These are phyloP conservation scores for Siderastrea siderea DNA, from an alignment of 92 coral and sea anemone species.

Conservation along the genomic window DNA sequence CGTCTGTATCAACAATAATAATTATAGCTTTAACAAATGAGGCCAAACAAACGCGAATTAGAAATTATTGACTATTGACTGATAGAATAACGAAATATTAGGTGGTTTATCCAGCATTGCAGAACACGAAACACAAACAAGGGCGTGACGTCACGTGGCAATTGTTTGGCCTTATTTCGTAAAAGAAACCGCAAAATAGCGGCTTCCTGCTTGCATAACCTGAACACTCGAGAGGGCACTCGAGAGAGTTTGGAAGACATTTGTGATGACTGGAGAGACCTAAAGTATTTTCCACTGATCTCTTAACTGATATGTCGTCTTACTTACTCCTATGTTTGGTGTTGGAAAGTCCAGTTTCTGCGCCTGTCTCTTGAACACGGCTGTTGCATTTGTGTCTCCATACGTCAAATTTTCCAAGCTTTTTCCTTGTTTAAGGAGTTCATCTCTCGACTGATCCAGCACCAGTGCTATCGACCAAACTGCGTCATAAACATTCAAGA, in stretches of 20 bases:
- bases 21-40: neutral
- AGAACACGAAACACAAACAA: too few species aligned
- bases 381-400: conserved; percentile 72
- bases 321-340: conserved; percentile 70
- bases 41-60: neutral
- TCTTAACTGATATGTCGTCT: neutral
- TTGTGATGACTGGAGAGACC: too few species aligned
- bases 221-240: too few species aligned
- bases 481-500: conserved; percentile 88
- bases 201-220: too few species aligned
- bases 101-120: too few species aligned
- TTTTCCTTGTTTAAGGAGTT: conserved; percentile 47
- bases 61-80: too few species aligned
- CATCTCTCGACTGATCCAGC: conserved; percentile 72
- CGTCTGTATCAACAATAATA: conserved; percentile 45
- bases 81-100: too few species aligned
- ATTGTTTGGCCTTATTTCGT: too few species aligned
- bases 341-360: conserved; percentile 67
- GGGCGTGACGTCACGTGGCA: too few species aligned
- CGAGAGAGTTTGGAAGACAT: too few species aligned
- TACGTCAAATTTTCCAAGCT: conserved; percentile 81
- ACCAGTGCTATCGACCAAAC: conserved; percentile 95
- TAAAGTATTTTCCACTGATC: too few species aligned
- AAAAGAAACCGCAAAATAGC: too few species aligned
- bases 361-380: conserved; percentile 75